Evolutionary conservation across 2,888 invertebrate species (phyloP), one percentile per base, ranked within the genome.

Genomic region (Orgyia antiqua): DNA sequence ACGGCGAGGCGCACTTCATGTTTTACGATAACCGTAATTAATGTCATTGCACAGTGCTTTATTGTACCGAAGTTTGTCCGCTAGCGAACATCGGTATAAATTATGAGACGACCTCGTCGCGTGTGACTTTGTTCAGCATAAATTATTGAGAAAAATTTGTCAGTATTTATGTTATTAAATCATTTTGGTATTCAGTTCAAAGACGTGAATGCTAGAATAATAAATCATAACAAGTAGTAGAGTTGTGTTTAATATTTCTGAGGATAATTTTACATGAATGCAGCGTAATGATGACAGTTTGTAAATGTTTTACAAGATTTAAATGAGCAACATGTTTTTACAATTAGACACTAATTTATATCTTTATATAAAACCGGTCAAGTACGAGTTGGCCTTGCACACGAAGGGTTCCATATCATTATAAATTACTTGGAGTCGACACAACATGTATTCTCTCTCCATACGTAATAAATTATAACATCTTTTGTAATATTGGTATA

Each of bases 11-110:
- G 38, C 40, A 55, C 58, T 51, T 45, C 64, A 60, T 66, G 62
- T 65, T 71, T 74, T 71, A 72, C 68, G 68, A 76, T 75, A 74
- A 69, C 60, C 59, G 68, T 76, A 73, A 77, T 78, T 74, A 77
- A 77, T 71, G 76, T 72, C 68, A 53, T 58, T 57, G 62, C 65
- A 62, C 59, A 63, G 64, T 61, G 69, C 70, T 77, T 71, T 73
- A 74, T 72, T 72, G 69, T 72, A 50, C 63, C 56, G 55, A 54
- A 63, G 58, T 67, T 57, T 50, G 58, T 55, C 58, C 51, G 47
- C 45, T 48, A 33, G 55, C 41, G 58, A 51, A 55, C 51, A 51
- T 52, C 52, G 51, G 47, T 46, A 58, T 71, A 63, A 73, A 62
- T 68, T 68, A 73, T 62, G 60, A 42, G 41, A 43, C 38, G 57